Evolutionary conservation across 2,888 invertebrate species (phyloP), one percentile per base, ranked within the genome.

Genomic region (Leptogaster cylindrica): DNA sequence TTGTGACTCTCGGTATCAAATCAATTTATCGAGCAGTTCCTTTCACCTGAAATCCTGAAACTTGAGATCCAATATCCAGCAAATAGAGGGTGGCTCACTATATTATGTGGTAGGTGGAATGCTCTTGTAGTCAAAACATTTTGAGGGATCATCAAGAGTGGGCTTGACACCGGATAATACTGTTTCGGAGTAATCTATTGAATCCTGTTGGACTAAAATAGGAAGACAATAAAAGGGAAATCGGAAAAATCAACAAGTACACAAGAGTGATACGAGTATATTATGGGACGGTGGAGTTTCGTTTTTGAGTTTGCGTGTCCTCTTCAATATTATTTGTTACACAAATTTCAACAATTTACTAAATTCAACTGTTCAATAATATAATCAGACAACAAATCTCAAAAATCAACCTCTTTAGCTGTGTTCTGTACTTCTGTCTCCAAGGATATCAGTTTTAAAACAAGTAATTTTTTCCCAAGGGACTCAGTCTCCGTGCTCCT

Each of bases 231-330:
- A 44, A 28, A 61, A 25, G 50, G 65, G 50, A 65, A 50, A 39
- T 50, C 36, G 50, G 36, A 50, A 50, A 65, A 65, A 50, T 65
- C 65, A 65, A 65, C 65, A 65, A 65, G 65, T 65, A 36, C 23
- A 20, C 10, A 25, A 12, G 33, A 50, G 31, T 50, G 36, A 50
- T 65, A 55, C 1, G 44, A 4, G 10, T 46, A 25, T 23, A n/a
- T n/a, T n/a, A n/a, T n/a, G n/a, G n/a, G n/a, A n/a, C n/a, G n/a
- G n/a, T n/a, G n/a, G n/a, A n/a, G n/a, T n/a, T n/a, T n/a, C n/a
- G n/a, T n/a, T n/a, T n/a, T n/a, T n/a, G n/a, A n/a, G n/a, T n/a
- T n/a, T n/a, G n/a, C n/a, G n/a, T n/a, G n/a, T n/a, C n/a, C n/a
- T n/a, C n/a, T n/a, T n/a, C n/a, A n/a, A n/a, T n/a, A n/a, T n/a